Percentiles rank a stretch among this genome's conserved stretches.
Evolutionary conservation across 2,113 vertebrate species (phyloP).

Genomic region (Thryonomys swinderianus): DNA sequence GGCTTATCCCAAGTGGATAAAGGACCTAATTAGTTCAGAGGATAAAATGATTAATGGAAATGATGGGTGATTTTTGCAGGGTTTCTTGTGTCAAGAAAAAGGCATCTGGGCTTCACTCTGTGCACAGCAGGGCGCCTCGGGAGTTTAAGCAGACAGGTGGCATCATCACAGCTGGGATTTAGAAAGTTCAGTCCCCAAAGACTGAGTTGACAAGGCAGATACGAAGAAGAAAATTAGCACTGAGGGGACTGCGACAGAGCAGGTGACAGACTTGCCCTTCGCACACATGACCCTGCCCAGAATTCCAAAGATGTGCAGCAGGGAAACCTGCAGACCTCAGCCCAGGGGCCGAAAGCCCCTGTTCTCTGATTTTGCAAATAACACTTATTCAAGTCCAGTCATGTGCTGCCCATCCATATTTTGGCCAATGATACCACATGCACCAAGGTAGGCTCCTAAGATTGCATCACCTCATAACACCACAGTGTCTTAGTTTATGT

Average conservation of each 20-base stretch:
- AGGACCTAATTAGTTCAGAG: background rate
- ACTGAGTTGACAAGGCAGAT: background rate
- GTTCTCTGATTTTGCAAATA: conserved; percentile 57
- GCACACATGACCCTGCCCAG: accelerated
- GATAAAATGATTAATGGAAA: background rate
- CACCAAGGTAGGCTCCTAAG: background rate
- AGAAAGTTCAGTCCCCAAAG: background rate
- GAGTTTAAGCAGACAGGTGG: background rate
- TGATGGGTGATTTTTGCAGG: background rate
- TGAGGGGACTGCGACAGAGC: background rate
- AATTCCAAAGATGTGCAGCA: conserved; percentile 36
- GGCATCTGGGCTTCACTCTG: background rate
- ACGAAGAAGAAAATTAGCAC: conserved; percentile 22
- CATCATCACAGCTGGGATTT: conserved; percentile 14
- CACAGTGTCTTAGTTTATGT: background rate
- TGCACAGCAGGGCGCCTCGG: background rate
- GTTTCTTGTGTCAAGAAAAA: background rate
- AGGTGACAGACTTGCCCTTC: background rate
- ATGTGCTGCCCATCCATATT: background rate
- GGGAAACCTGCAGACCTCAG: background rate
- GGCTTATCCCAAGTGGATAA: background rate
- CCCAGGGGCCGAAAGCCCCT: background rate
- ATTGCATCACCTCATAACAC: background rate
- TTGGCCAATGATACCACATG: background rate
- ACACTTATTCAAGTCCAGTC: conserved; percentile 4